Conservation (phyloP, 2,888 invertebrate species). For the Drepanosiphum platanoidis region DNA sequence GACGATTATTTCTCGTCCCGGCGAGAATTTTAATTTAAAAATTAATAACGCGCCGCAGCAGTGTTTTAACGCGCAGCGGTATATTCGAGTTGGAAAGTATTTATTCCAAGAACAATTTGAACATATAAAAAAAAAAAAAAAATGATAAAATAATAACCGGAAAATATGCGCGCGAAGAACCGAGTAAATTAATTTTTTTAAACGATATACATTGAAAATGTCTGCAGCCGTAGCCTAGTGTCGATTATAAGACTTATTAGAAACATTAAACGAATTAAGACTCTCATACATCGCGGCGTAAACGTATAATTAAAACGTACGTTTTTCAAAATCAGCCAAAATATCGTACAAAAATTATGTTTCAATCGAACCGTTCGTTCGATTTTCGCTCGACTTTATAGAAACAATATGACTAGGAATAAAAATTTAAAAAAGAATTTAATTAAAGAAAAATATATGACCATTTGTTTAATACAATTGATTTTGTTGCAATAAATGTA, state of each 20-base stretch:
- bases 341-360: too few relatives aligned
- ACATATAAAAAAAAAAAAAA: background rate
- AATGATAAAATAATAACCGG: background rate
- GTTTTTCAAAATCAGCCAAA: too few relatives aligned
- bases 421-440: too few relatives aligned
- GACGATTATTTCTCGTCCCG: background rate
- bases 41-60: background rate
- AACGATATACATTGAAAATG: background rate
- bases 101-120: background rate
- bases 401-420: too few relatives aligned
- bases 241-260: too few relatives aligned
- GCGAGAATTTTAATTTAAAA: background rate
- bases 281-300: too few relatives aligned
- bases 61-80: background rate
- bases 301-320: too few relatives aligned
- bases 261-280: background rate
- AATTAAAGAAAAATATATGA: too few relatives aligned
- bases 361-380: too few relatives aligned
- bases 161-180: background rate
- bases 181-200: background rate
- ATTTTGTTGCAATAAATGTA: too few relatives aligned
- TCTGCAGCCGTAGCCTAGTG: background rate
- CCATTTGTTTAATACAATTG: too few relatives aligned
- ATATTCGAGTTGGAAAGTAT: background rate
- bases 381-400: too few relatives aligned